These are phyloP conservation scores for Operophtera brumata DNA, from an alignment of 2,888 invertebrate species.

Conservation along the genomic window DNA sequence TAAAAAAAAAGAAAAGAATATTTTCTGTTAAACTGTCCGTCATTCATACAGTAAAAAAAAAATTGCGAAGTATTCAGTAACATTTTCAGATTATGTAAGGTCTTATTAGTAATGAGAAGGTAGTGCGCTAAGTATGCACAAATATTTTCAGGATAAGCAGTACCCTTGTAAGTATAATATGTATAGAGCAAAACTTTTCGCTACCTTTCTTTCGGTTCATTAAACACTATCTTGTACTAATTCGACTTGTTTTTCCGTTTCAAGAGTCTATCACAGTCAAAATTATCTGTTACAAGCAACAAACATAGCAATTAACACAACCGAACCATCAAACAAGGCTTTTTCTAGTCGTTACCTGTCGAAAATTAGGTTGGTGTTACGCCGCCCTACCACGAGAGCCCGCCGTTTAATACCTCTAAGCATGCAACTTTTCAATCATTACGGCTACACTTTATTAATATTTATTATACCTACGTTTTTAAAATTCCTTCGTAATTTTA, in stretches of 20 bases:
- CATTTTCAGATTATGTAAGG: no score
- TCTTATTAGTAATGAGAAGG: no score
- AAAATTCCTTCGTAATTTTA: slow-evolving; percentile 8
- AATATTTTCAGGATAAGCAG: no score
- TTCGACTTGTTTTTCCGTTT: slow-evolving; percentile 13
- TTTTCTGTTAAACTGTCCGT: no score
- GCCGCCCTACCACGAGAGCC: slow-evolving; percentile 53
- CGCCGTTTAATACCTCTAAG: slow-evolving; percentile 56
- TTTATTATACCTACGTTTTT: slow-evolving; percentile 4
- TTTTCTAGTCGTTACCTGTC: slow-evolving; percentile 55
- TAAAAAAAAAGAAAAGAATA: no score
- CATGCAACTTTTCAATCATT: slow-evolving; percentile 73
- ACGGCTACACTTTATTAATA: slow-evolving; percentile 21
- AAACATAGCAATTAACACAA: slow-evolving; percentile 48
- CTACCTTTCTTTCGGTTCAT: background rate
- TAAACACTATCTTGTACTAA: background rate
- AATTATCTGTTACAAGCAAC: slow-evolving; percentile 26
- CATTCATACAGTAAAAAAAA: no score
- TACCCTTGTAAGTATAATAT: no score
- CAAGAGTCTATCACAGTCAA: slow-evolving; percentile 10
- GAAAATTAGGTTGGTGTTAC: slow-evolving; percentile 66
- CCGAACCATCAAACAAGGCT: slow-evolving; percentile 51
- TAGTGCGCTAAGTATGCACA: no score
- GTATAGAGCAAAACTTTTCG: no score
- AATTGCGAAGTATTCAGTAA: no score